These are phyloP conservation scores for Malacoraja senta DNA, from an alignment of 2,797 vertebrate species.

Conservation along the genomic window DNA sequence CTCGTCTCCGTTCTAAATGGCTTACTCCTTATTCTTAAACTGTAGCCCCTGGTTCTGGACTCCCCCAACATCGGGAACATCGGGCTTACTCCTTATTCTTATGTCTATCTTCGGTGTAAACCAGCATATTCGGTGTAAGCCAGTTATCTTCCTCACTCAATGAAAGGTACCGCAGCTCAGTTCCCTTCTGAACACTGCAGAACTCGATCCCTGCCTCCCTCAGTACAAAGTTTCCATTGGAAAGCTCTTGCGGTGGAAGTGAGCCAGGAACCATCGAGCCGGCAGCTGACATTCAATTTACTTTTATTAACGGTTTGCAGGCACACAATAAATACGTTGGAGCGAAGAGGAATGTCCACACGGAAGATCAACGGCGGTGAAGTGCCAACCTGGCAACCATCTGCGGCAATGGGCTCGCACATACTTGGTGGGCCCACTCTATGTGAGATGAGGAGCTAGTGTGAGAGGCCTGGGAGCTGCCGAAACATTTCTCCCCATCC, in stretches of 20 bases:
- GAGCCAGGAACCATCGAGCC: not conserved
- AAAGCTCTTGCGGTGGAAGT: not conserved
- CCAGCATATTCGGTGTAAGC: not conserved
- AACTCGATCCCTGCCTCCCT: not conserved
- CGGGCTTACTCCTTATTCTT: no score
- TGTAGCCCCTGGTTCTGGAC: no score
- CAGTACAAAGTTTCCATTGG: not conserved
- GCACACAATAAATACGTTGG: not conserved
- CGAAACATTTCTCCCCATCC: no score
- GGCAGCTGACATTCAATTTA: not conserved
- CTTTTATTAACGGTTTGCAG: not conserved
- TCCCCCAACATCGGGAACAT: no score
- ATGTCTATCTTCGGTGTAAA: no score
- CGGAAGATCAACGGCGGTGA: no score
- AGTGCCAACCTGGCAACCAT: no score
- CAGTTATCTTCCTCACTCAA: not conserved
- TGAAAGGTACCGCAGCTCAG: not conserved
- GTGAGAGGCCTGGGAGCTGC: not conserved
- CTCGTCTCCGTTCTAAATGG: no score
- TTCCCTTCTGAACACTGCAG: not conserved
- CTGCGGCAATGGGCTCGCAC: not conserved
- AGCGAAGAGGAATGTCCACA: not conserved
- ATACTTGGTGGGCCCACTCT: not conserved
- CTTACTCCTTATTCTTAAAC: no score
- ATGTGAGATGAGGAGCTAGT: not conserved